phyloP scores from a whole-genome alignment of 1,140 invertebrate species.

The Psilanteris sp. region DNA sequence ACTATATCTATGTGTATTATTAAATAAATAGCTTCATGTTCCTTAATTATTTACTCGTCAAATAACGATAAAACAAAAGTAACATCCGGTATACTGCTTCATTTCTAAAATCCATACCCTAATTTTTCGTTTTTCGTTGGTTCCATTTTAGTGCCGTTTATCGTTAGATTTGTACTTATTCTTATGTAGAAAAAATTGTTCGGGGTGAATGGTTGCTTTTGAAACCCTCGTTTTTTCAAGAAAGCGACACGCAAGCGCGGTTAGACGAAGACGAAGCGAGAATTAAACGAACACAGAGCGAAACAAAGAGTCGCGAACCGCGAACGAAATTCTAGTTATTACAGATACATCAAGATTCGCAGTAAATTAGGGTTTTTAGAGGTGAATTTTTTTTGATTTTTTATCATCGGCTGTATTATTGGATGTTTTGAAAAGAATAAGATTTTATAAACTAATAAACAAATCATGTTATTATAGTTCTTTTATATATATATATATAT shows the following conservation, averaged over 20 bases:
- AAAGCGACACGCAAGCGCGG: constrained; percentile 19
- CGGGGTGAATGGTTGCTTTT: constrained; percentile 38
- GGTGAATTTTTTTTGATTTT: constrained; percentile 10
- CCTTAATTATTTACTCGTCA: no score
- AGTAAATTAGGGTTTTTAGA: constrained; percentile 38
- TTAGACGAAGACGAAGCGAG: constrained; percentile 29
- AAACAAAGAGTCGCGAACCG: constrained; percentile 40
- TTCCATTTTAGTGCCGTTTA: constrained; percentile 11
- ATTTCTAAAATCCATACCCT: no score
- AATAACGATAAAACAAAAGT: no score
- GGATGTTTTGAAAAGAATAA: no score
- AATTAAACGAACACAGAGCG: constrained; percentile 38
- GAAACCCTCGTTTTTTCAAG: constrained; percentile 18
- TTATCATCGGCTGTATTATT: no score
- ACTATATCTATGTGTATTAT: no score
- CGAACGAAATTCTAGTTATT: constrained; percentile 55
- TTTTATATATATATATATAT: no score
- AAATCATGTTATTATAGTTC: no score
- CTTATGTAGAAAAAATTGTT: constrained; percentile 53
- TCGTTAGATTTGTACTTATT: constrained; percentile 29
- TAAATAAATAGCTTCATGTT: no score
- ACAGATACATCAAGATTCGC: constrained; percentile 36
- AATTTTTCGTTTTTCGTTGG: no score
- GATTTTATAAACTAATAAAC: no score
- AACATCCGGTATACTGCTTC: no score